Conservation (phyloP, 2,888 invertebrate genomes). For the Agrotis clavis region DNA sequence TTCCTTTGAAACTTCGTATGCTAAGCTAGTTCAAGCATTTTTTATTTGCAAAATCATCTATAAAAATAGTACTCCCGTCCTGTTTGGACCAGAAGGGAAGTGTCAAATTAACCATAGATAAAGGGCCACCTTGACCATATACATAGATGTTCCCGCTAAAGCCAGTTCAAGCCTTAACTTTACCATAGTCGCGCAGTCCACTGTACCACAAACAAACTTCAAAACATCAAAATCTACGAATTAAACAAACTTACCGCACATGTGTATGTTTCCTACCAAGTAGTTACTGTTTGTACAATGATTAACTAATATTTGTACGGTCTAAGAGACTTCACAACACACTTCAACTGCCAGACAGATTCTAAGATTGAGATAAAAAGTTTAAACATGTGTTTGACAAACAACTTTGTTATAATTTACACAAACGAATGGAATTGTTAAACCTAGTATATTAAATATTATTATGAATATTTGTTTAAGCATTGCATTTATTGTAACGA, state of each 20-base stretch:
- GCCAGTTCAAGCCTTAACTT: too few species aligned
- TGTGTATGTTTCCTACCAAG: slow-evolving; percentile 11
- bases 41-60: too few species aligned
- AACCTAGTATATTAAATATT: background rate
- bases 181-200: too few species aligned
- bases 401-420: slow-evolving; percentile 37
- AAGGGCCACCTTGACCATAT: too few species aligned
- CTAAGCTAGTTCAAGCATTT: too few species aligned
- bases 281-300: slow-evolving; percentile 33
- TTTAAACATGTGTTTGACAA: slow-evolving; percentile 33
- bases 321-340: slow-evolving; percentile 16
- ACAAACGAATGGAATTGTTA: background rate
- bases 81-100: too few species aligned
- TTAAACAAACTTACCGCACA: slow-evolving; percentile 7
- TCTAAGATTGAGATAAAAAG: slow-evolving; percentile 33
- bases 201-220: background rate
- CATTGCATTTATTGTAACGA: slow-evolving; percentile 20
- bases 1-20: too few species aligned
- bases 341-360: slow-evolving; percentile 37
- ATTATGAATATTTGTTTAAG: slow-evolving; percentile 3
- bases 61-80: too few species aligned
- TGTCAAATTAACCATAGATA: too few species aligned
- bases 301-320: slow-evolving; percentile 49
- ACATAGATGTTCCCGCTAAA: too few species aligned
- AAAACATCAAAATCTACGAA: slow-evolving; percentile 14